Percentiles rank a stretch among this genome's conserved stretches.
Evolutionary conservation across 2,888 invertebrate species (phyloP).

Genomic region (Drosophila imparisetae): DNA sequence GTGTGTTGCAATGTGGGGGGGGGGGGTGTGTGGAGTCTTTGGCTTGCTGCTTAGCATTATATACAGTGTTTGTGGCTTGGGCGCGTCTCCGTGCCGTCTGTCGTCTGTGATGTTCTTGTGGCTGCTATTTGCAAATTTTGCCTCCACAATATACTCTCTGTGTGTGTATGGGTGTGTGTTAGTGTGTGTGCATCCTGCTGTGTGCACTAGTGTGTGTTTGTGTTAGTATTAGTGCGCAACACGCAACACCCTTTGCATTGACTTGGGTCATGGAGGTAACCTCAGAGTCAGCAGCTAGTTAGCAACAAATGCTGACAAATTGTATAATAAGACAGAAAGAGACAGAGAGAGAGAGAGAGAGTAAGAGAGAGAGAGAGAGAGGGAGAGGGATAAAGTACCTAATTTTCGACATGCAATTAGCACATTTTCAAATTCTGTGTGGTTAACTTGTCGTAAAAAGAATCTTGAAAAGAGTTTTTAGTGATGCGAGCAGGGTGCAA

Average conservation of each 20-base stretch:
- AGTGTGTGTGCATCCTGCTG: conserved; percentile 28
- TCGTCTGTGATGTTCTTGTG: conserved; percentile 57
- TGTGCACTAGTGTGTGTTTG: conserved; percentile 4
- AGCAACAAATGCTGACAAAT: conserved; percentile 41
- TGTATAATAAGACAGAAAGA: conserved; percentile 4
- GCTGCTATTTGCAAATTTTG: conserved; percentile 63
- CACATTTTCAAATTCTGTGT: neutral
- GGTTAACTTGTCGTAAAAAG: conserved; percentile 2
- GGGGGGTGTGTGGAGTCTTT: neutral
- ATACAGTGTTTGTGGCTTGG: conserved; percentile 56
- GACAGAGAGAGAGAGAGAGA: neutral
- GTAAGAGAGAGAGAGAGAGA: neutral
- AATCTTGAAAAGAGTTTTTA: neutral
- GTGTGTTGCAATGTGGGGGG: conserved; percentile 16
- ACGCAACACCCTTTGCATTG: conserved; percentile 34
- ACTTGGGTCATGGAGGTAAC: conserved; percentile 45
- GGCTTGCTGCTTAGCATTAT: conserved; percentile 59
- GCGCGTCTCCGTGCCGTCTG: conserved; percentile 50
- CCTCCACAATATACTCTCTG: conserved; percentile 32
- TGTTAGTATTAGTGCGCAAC: conserved; percentile 12
- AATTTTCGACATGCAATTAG: conserved; percentile 15
- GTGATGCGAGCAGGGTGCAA: neutral
- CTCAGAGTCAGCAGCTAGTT: conserved; percentile 52
- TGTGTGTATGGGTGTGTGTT: neutral
- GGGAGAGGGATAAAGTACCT: conserved; percentile 5